A percentile compares a stretch with the other conserved stretches of the same genome.
Evolutionary conservation across 2,888 invertebrate species (phyloP).

Genomic region (Scaeva pyrastri): DNA sequence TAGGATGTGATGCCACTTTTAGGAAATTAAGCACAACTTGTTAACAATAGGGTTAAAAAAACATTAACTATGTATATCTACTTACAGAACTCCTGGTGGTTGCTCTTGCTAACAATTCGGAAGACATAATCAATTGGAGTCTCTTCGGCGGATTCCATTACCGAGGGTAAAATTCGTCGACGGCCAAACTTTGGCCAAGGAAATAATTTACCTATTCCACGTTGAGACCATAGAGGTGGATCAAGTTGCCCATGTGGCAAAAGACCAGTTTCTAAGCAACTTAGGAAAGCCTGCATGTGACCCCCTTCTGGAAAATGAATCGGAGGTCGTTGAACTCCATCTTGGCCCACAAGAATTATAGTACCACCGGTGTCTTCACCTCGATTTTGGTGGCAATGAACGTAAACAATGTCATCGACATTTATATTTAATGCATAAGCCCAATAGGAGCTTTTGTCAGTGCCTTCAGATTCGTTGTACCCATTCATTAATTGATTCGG

Average conservation of each 20-base stretch:
- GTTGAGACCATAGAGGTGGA: slow-evolving; percentile 96
- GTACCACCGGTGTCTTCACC: slow-evolving; percentile 91
- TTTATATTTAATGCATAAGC: slow-evolving; percentile 96
- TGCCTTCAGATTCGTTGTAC: slow-evolving; percentile 87
- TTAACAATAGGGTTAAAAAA: no score
- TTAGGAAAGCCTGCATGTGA: slow-evolving; percentile 94
- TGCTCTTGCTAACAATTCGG: slow-evolving; percentile 92
- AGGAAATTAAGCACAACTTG: neutral
- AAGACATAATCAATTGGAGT: slow-evolving; percentile 93
- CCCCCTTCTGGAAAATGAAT: slow-evolving; percentile 96
- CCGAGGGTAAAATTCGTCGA: slow-evolving; percentile 88
- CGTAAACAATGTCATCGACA: slow-evolving; percentile 97
- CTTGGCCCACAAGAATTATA: slow-evolving; percentile 95
- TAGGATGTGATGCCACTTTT: slow-evolving; percentile 87
- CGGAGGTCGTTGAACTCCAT: slow-evolving; percentile 96
- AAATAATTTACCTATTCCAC: slow-evolving; percentile 89
- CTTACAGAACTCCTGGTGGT: slow-evolving; percentile 89
- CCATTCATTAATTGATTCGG: slow-evolving; percentile 98
- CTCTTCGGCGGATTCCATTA: slow-evolving; percentile 86
- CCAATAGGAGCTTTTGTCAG: slow-evolving; percentile 93
- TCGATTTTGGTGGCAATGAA: slow-evolving; percentile 96
- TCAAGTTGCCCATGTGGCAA: slow-evolving; percentile 95
- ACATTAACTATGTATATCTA: no score
- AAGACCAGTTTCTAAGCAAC: slow-evolving; percentile 93
- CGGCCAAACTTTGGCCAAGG: slow-evolving; percentile 86